These are phyloP conservation scores for Globia sparganii DNA, from an alignment of 2,888 invertebrate genomes.

Conservation along the genomic window DNA sequence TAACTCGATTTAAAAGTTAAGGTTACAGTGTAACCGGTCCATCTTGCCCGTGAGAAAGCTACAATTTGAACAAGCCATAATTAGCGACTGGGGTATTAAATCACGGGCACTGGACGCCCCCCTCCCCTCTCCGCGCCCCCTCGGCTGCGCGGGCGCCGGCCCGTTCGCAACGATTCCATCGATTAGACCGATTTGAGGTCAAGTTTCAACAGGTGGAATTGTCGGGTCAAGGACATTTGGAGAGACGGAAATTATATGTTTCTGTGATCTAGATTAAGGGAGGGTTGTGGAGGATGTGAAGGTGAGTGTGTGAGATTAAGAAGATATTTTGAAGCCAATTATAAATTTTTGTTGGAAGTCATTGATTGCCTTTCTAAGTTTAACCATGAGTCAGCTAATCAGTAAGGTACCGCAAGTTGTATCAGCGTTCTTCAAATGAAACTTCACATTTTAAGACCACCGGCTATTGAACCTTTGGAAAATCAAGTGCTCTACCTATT, in stretches of 20 bases:
- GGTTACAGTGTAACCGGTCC: constrained; percentile 71
- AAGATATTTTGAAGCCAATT: constrained; percentile 22
- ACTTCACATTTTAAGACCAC: background rate
- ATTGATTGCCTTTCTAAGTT: background rate
- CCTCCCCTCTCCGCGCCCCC: constrained; percentile 58
- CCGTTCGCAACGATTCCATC: constrained; percentile 67
- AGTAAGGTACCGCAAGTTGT: background rate
- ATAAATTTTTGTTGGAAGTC: background rate
- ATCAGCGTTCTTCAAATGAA: background rate
- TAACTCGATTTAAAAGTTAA: constrained; percentile 56
- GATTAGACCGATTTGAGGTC: constrained; percentile 76
- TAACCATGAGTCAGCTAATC: background rate
- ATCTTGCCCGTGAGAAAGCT: constrained; percentile 86
- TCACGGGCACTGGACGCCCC: constrained; percentile 80
- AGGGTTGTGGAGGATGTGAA: constrained; percentile 14
- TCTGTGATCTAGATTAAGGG: constrained; percentile 49
- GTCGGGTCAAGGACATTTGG: constrained; percentile 81
- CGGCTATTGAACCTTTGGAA: background rate
- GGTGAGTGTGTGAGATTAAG: constrained; percentile 13
- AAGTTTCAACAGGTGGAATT: constrained; percentile 83
- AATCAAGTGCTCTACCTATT: background rate
- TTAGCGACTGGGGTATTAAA: constrained; percentile 88
- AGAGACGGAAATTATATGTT: constrained; percentile 47
- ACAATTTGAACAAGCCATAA: constrained; percentile 90
- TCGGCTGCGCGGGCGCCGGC: constrained; percentile 63